Evolutionary conservation across 2,113 vertebrate species (phyloP).

Genomic region (Myocastor coypus): DNA sequence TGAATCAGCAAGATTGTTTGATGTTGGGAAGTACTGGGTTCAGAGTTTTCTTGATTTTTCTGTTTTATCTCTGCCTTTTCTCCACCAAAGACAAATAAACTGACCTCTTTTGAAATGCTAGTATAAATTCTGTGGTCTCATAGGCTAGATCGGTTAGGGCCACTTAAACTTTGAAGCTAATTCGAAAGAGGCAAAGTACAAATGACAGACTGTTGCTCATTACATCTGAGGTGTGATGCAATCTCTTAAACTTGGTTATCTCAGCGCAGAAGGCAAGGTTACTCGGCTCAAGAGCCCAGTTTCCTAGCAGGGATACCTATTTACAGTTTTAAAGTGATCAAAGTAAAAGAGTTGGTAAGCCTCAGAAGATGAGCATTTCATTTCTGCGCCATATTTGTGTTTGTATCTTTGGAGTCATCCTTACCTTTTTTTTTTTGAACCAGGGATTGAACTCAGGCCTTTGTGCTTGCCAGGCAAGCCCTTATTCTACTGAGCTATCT

Average conservation of each 20-base stretch:
- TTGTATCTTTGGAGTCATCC: neutral
- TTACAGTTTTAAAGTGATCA: neutral
- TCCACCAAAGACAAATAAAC: slow-evolving; percentile 36
- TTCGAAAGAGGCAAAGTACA: slow-evolving; percentile 8
- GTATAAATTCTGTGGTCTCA: neutral
- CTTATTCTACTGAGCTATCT: too few relatives aligned
- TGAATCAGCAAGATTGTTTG: neutral
- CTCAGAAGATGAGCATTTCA: neutral
- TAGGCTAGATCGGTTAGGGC: neutral
- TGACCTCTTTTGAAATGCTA: slow-evolving; percentile 7
- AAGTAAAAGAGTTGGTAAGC: neutral
- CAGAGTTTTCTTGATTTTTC: slow-evolving; percentile 13
- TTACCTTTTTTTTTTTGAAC: neutral
- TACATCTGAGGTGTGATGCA: neutral
- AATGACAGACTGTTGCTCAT: neutral
- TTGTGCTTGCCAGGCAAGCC: too few relatives aligned
- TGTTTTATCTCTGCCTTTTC: neutral
- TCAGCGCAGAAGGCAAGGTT: neutral
- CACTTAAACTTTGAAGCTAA: neutral
- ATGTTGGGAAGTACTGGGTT: neutral
- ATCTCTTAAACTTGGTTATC: neutral
- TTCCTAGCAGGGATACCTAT: neutral
- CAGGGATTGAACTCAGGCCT: too few relatives aligned
- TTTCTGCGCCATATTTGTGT: neutral
- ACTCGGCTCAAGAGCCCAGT: neutral